Evolutionary conservation across 2,113 vertebrate species (phyloP), one percentile per base, ranked within the genome.

Genomic region (Podarcis muralis): DNA sequence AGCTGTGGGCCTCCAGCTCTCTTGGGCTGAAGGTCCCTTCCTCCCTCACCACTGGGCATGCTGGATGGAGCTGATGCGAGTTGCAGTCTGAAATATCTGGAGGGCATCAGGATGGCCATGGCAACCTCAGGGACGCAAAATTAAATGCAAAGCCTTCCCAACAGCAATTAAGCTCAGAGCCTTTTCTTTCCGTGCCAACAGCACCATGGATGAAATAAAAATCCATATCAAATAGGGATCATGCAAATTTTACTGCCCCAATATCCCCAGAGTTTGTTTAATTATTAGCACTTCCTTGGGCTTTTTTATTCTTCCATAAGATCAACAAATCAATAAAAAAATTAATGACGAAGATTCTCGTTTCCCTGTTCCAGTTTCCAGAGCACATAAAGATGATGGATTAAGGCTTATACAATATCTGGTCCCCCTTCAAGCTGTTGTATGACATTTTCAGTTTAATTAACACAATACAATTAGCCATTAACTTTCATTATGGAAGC

Each of bases 251-350:
- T 83, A 82, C 48, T 68, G 59, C 22, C 35, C 37, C 81, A 5
- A 83, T 18, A 68, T 53, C 80, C 71, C 76, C 43, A 22, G 80
- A 65, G 72, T 78, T 83, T 68, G 40, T 66, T 83, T 6, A 12
- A 9, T 59, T 57, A 68, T 27, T 81, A 72, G 84, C 40, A 57
- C 9, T 76, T 27, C 40, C 81, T 40, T 35, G 18, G 40, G 62
- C 7, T 15, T 53, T 65, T 84, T 78, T 23, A 57, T 66, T 78
- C 37, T 30, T 35, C 62, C 32, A 12, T 57, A 88, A 88, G 0
- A 92, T 84, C 90, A 92, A 81, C 43, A 89, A 90, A 93, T 94
- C 93, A 35, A 93, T 92, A 76, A 65, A 90, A 84, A 90, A 94
- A 94, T 87, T 88, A 93, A 92, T 8, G 37, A 66, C 0, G 16